These are phyloP conservation scores for Microplitis demolitor DNA, from an alignment of 1,140 invertebrate species.

Conservation along the genomic window DNA sequence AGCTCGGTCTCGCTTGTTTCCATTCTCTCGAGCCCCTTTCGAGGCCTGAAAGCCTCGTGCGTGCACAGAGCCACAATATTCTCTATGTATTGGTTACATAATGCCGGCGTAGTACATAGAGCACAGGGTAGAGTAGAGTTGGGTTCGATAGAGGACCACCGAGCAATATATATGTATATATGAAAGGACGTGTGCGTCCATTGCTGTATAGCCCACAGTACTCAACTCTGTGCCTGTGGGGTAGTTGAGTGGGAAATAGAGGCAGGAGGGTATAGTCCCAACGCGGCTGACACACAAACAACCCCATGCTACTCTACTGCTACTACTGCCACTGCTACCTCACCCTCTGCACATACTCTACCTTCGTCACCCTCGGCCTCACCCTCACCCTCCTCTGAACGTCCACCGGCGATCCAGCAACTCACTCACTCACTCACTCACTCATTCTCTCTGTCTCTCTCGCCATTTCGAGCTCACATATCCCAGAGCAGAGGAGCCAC, in stretches of 20 bases:
- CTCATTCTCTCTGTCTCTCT: conserved; percentile 9
- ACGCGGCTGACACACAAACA: conserved; percentile 41
- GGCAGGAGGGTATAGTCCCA: conserved; percentile 30
- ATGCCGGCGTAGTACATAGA: conserved; percentile 21
- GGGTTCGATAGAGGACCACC: not conserved
- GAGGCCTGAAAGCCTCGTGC: conserved; percentile 15
- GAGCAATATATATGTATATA: not conserved
- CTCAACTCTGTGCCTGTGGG: conserved; percentile 15
- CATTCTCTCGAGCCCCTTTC: not conserved
- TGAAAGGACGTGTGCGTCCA: conserved; percentile 19
- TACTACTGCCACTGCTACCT: conserved; percentile 14
- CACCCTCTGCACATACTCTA: conserved; percentile 26
- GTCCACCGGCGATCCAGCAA: conserved; percentile 1
- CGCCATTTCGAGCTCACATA: not conserved
- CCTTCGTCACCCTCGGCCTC: conserved; percentile 24
- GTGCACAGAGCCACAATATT: conserved; percentile 26
- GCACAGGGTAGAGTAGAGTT: conserved; percentile 25
- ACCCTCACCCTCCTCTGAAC: not conserved
- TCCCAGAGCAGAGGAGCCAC: not conserved
- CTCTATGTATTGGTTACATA: conserved; percentile 25
- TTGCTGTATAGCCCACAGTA: not conserved
- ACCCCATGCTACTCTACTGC: conserved; percentile 22
- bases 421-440: not conserved
- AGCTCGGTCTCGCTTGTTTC: not conserved
- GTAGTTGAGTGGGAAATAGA: conserved; percentile 33